Evolutionary conservation across 2,797 vertebrate genomes (phyloP).

Genomic region (Hydrolagus colliei): DNA sequence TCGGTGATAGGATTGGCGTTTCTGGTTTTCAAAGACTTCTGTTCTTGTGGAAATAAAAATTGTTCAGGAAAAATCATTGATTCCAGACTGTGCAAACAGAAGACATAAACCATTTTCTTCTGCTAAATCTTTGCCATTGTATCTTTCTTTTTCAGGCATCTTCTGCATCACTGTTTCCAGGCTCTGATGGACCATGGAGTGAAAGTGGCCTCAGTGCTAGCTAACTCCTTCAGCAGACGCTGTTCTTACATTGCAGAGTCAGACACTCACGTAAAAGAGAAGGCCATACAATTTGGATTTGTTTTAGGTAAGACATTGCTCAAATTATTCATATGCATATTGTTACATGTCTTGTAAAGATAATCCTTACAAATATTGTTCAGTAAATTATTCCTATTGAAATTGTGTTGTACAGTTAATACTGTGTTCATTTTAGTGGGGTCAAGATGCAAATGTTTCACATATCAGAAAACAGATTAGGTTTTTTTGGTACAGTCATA

Average conservation of each 20-base stretch:
- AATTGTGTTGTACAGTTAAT: too few relatives aligned
- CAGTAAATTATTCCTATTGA: too few relatives aligned
- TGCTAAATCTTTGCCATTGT: not conserved
- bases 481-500: too few relatives aligned
- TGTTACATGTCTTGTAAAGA: not conserved
- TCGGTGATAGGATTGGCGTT: not conserved
- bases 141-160: constrained; percentile 65
- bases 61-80: too few relatives aligned
- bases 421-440: too few relatives aligned
- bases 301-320: constrained; percentile 73
- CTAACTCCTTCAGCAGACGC: constrained; percentile 92
- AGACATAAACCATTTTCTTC: too few relatives aligned
- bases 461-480: too few relatives aligned
- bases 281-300: constrained; percentile 96
- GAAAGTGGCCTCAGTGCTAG: constrained; percentile 92
- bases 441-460: too few relatives aligned
- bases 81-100: too few relatives aligned
- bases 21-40: not conserved
- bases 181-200: constrained; percentile 98
- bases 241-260: constrained; percentile 97
- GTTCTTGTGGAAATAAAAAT: too few relatives aligned
- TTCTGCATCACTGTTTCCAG: constrained; percentile 97
- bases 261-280: constrained; percentile 90
- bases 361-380: too few relatives aligned
- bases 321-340: not conserved